Evolutionary conservation across 2,797 vertebrate genomes (phyloP), one percentile per base, ranked within the genome.

Genomic region (Lates japonicus): DNA sequence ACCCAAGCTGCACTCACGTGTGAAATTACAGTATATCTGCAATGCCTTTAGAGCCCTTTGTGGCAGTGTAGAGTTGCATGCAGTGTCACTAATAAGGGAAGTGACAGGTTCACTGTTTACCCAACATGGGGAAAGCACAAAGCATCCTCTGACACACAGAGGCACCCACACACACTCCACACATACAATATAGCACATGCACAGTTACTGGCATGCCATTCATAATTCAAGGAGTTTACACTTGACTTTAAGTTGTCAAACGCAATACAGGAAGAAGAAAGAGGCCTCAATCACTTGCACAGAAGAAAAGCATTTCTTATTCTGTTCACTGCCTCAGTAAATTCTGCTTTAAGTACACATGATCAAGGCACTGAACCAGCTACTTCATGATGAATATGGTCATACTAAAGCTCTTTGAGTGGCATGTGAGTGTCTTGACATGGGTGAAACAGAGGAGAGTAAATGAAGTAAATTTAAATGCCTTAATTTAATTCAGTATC

Each of bases 101-200:
- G 79, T 92, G 88, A 81, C 83, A 86, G 69, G 78, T 74, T 83
- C 29, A 37, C 41, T 82, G 61, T 90, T 81, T n/a, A n/a, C n/a
- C 81, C 87, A 85, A 90, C 73, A 83, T 33, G 13, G 82, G 61
- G 5, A 67, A 76, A 76, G 64, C 74, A 80, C n/a, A n/a, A n/a
- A n/a, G n/a, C 57, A 70, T 67, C 63, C 80, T 80, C 75, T 76
- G 49, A 72, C 83, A 76, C 74, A 19, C 57, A 61, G 7, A 67
- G 35, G 42, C 63, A 35, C 41, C 4, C 41, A 42, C 41, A 42
- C 46, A 33, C 29, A n/a, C n/a, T n/a, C 12, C 39, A 14, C 73
- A 37, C 68, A n/a, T 44, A 52, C 33, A 9, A 61, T 20, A 33
- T 25, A 25, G 19, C 19, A 17, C 54, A 60, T n/a, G 49, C 29